Base-by-base conservation (phyloP, 2,888 invertebrate species). In the Hypena proboscidalis region DNA sequence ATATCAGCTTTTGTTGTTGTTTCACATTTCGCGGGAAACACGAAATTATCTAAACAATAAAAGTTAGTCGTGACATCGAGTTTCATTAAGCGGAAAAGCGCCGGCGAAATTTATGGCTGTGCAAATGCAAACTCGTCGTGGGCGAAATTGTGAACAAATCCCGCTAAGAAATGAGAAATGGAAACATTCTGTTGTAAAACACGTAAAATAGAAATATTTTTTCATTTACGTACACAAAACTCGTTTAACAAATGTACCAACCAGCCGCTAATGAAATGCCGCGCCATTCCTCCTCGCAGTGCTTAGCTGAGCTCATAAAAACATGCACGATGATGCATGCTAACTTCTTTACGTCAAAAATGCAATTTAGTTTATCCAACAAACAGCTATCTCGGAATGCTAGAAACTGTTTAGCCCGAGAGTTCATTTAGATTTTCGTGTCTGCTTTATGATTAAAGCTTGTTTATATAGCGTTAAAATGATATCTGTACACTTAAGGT, bases 21-120 rank as follows among this genome's bases (percentile, higher is more conserved):
- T 48, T 39, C 35, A 49, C 38, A 45, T 56, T 58, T 55, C 56
- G 50, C 58, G 54, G 35, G 44, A 56, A 66, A 70, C 54, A 58
- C 58, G 50, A 58, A 70, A 67, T 70, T 68, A 59, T 67, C 59
- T 67, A 67, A 70, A 69, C 69, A 74, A 61, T 66, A 66, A 74
- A 63, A 53, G 49, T 59, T 51, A 73, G 69, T 77, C 72, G 75
- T 78, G 76, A 82, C 77, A 74, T 74, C 71, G 70, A 73, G 75
- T 83, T 83, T 79, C 77, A 83, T 85, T 83, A 82, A 72, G 72
- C 70, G 61, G 67, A 70, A 70, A 77, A 76, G 70, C 80, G 66
- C 58, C 63, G 59, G 60, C 69, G 64, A 73, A 77, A 82, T 82
- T 80, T 79, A 80, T 74, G 50, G 65, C 74, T 61, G 66, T 60